phyloP scores from a whole-genome alignment of 64 coral and sea anemone species.

The Porites australiensis region DNA sequence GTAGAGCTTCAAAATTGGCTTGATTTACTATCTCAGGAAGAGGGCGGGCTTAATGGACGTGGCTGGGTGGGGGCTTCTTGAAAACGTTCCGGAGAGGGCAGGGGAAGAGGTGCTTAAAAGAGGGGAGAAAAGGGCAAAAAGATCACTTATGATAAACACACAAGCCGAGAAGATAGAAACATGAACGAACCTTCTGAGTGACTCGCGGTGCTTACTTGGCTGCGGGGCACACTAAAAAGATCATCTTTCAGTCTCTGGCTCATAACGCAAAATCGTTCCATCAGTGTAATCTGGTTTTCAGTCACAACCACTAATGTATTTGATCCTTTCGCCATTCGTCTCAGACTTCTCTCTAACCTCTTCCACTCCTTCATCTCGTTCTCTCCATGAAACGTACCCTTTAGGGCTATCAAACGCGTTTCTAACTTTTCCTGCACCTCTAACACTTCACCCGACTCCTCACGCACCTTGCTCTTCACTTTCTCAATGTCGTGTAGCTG shows the following conservation, averaged over 20 bases:
- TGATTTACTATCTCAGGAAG: too few relatives aligned
- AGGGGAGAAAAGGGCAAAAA: too few relatives aligned
- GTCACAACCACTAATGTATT: neutral
- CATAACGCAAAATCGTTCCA: slow-evolving; percentile 46
- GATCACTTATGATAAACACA: too few relatives aligned
- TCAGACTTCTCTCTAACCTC: neutral
- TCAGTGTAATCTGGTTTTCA: slow-evolving; percentile 66
- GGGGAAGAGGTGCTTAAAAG: too few relatives aligned
- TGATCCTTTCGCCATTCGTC: neutral
- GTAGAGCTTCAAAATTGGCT: too few relatives aligned
- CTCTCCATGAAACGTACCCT: neutral
- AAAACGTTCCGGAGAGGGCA: too few relatives aligned
- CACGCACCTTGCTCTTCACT: slow-evolving; percentile 54
- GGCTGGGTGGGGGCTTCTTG: too few relatives aligned
- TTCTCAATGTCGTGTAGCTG: slow-evolving; percentile 43
- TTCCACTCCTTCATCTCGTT: neutral
- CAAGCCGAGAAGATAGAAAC: too few relatives aligned
- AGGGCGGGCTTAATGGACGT: too few relatives aligned
- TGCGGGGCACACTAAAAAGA: neutral
- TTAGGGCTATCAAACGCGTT: neutral
- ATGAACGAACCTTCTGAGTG: slow-evolving; percentile 15
- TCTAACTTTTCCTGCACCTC: neutral
- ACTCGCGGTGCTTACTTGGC: slow-evolving; percentile 15
- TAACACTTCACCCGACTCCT: neutral
- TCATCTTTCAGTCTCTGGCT: neutral